A percentile compares a stretch with the other conserved stretches of the same genome.
Conservation (phyloP, 2,113 vertebrate genomes). For the Microcebus jonahi region DNA sequence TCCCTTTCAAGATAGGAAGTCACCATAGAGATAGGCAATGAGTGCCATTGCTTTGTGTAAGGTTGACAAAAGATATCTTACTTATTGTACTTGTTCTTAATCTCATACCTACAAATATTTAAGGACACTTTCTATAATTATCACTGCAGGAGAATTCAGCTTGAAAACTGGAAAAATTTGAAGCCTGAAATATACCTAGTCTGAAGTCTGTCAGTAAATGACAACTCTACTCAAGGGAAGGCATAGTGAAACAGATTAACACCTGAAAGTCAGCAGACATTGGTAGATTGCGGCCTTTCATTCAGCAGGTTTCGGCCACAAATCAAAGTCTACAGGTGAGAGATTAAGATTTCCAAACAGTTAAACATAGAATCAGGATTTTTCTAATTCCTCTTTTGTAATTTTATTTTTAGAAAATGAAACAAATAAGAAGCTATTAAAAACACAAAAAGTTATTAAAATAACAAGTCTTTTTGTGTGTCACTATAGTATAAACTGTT, state of each 20-base stretch:
- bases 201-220: constrained; percentile 71
- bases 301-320: constrained; percentile 75
- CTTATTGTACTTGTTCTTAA: constrained; percentile 15
- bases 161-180: constrained; percentile 28
- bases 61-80: background rate
- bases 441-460: constrained; percentile 45
- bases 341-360: constrained; percentile 75
- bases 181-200: constrained; percentile 28
- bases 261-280: constrained; percentile 75
- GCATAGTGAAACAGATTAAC: constrained; percentile 74
- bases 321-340: constrained; percentile 66
- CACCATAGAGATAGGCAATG: background rate
- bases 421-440: constrained; percentile 72
- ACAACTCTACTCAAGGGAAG: constrained; percentile 70
- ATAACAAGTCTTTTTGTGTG: constrained; percentile 65
- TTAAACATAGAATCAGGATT: constrained; percentile 76
- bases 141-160: background rate
- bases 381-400: constrained; percentile 80
- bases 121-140: background rate
- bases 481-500: constrained; percentile 93
- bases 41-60: background rate
- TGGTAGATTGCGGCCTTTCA: constrained; percentile 70
- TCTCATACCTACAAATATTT: background rate
- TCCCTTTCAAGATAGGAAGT: background rate
- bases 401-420: constrained; percentile 70